Base-by-base conservation (phyloP, 2,797 vertebrate genomes). In the Scleropages formosus region DNA sequence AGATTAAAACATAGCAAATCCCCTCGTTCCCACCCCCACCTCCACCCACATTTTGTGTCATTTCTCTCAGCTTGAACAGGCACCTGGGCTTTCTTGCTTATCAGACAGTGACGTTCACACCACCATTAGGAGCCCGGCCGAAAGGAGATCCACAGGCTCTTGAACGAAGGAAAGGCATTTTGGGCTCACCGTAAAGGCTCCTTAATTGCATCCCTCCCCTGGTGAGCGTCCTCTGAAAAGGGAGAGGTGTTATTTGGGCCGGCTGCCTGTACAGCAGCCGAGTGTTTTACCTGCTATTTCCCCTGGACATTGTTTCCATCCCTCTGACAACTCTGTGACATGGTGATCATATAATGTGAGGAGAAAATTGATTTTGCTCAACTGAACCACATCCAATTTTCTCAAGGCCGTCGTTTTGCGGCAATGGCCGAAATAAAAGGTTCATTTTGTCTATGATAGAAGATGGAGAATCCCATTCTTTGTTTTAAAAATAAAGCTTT, bases 391-490 rank as follows among this genome's bases (percentile, higher is more conserved):
- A 94, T 92, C 94, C 96, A 98, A 98, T 98, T 96, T 97, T 96
- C 93, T 89, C 90, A 90, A 91, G 90, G 91, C 95, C 95, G 94
- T 97, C 96, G 98, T 98, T 98, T 96, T 95, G 96, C 92, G 93
- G 94, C 91, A 94, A 96, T 95, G 97, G 96, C 95, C 15, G 97
- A 97, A 98, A 98, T 97, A 96, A 97, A 96, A 95, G 96, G 94
- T 95, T 96, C 93, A 96, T 98, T 97, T 97, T 92, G 92, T 91
- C 88, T 89, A 91, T 85, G 93, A 92, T 94, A 92, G 91, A 91
- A 92, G 91, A 90, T 92, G 92, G 91, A 93, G 92, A 92, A 93
- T 94, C 93, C 94, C 94, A 95, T 95, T 95, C 93, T 92, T 93
- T 93, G 92, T 95, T 94, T 95, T 95, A 94, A 76, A 70, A 87